Base-by-base conservation (phyloP, 2,113 vertebrate genomes). In the Geococcyx californianus region DNA sequence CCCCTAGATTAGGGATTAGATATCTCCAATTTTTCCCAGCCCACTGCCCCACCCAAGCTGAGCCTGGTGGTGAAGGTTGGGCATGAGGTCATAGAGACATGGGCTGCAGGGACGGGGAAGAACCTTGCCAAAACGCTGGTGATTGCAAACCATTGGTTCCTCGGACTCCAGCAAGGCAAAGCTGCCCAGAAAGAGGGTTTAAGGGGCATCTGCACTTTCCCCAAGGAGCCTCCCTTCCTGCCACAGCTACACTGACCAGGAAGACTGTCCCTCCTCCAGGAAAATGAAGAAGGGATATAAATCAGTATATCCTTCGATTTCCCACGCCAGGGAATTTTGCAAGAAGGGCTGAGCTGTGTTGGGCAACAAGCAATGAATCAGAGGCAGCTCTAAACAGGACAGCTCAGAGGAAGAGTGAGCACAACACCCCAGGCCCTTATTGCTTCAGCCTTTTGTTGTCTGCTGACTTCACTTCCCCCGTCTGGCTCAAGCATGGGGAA, bases 361-460 rank as follows among this genome's bases (percentile, higher is more conserved):
- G 56, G 49, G 56, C 82, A 84, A 63, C 6, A 74, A 77, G 44
- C 52, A 36, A 44, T 94, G 87, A 95, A 62, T 96, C 87, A 94
- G 75, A 90, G 38, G 33, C 85, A 74, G 56, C 29, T 93, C 69
- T 70, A 73, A 96, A 86, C 75, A 90, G 44, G 55, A 77, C 82
- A 88, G 28, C 38, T 91, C 88, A 95, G 73, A 90, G 91, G 74
- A 93, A 93, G 84, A 52, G 28, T 87, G 18, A 89, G 62, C 84
- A 59, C 64, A 85, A 26, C 79, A 90, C 14, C 29, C 33, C 64
- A 38, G 52, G 87, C 76, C 47, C 33, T 45, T 33, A 36, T 15
- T 80, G 55, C 86, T 89, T 52, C 93, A 78, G 89, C 64, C 79
- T 86, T 96, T 96, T 96, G 85, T 93, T 95, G 75, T 92, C 90